phyloP scores from a whole-genome alignment of 2,113 vertebrate species.

The Siniperca chuatsi region DNA sequence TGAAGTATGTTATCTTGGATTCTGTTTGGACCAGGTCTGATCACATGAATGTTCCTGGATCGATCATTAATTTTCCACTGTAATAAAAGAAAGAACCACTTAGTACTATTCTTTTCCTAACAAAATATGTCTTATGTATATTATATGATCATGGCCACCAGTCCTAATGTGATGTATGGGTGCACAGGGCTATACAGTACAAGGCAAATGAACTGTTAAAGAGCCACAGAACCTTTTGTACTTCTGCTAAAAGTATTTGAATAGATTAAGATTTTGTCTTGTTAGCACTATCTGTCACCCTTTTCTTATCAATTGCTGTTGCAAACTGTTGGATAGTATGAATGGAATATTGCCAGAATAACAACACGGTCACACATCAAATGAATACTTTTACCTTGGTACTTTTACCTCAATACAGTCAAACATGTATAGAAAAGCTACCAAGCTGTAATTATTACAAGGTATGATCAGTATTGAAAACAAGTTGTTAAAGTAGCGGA shows the following conservation, averaged over 20 bases:
- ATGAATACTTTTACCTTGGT: slow-evolving; percentile 10
- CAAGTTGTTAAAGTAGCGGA: not conserved
- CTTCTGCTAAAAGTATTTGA: slow-evolving; percentile 14
- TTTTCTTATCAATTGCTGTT: slow-evolving; percentile 40
- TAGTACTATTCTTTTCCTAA: not conserved
- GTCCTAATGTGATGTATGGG: not conserved
- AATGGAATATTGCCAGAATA: slow-evolving; percentile 24
- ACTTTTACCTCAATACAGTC: not conserved
- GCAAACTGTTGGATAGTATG: slow-evolving; percentile 12
- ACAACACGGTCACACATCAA: slow-evolving; percentile 23
- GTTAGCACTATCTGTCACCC: slow-evolving; percentile 34
- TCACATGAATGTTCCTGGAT: too few relatives aligned
- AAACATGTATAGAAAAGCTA: not conserved
- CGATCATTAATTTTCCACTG: not conserved
- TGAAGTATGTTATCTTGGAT: not conserved
- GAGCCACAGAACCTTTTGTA: slow-evolving; percentile 49
- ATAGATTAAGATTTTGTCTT: slow-evolving; percentile 44
- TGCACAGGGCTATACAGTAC: not conserved
- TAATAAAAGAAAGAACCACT: not conserved
- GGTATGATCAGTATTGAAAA: slow-evolving; percentile 10
- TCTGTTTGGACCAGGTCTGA: too few relatives aligned
- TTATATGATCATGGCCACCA: not conserved
- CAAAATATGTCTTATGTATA: not conserved
- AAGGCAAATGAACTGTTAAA: slow-evolving; percentile 43
- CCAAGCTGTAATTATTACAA: slow-evolving; percentile 6